Evolutionary conservation across 2,888 invertebrate species (phyloP), one percentile per base, ranked within the genome.

Genomic region (Germaria angustata): DNA sequence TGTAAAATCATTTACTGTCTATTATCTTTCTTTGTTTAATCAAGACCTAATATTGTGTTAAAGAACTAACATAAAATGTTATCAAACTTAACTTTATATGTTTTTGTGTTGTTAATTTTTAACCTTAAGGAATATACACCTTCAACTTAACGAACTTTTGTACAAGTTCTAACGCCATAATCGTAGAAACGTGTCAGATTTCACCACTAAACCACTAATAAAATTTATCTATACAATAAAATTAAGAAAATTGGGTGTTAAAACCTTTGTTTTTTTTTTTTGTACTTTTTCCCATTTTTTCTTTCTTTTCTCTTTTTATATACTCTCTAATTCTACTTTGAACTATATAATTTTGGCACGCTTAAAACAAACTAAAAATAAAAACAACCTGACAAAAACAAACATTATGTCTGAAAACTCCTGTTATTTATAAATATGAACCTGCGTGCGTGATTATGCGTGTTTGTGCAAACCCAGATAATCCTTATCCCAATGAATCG

Each of bases 231-330:
- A 15, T n/a, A 34, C 44, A 59, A 46, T 39, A 41, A 69, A 61
- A 8, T 4, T 20, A 15, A 28, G 59, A 65, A 76, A 76, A 66
- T 79, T 82, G 61, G 79, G 75, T 75, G 69, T 78, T 78, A 44
- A 82, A 71, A 71, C 75, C 79, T 82, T 71, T 32, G 61, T 71
- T 82, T 79, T 79, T 82, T 66, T 28, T 61, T 71, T 82, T 79
- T 79, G 59, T 65, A 71, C 75, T 51, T 76, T 79, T 79, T 69
- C 71, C 65, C 53, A 76, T 81, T 78, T 81, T 41, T 76, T 68
- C 41, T 68, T 72, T 69, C 68, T 83, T 78, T 63, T 77, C 80
- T 83, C 65, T 78, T 73, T 75, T 69, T 80, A 66, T 73, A 72
- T 46, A 65, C 51, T 72, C 69, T 82, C 44, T 83, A 49, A 68